phyloP scores from a whole-genome alignment of 2,888 invertebrate species.

The Scaeva pyrastri region DNA sequence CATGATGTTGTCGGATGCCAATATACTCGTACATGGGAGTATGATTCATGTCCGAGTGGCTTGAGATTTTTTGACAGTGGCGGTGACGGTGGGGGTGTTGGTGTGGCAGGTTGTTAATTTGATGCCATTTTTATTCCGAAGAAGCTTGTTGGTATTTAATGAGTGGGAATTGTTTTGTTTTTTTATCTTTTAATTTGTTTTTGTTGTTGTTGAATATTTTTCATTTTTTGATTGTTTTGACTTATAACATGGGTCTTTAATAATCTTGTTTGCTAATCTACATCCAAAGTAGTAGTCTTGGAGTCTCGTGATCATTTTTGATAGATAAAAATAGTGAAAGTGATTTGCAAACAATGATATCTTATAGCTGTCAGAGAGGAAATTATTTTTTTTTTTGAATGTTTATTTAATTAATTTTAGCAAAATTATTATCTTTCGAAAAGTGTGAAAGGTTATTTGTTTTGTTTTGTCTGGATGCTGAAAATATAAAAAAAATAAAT shows the following conservation, averaged over 20 bases:
- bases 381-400: constrained; percentile 3
- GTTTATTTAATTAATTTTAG: constrained; percentile 3
- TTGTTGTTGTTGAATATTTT: not conserved
- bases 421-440: not conserved
- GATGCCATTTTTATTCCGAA: not conserved
- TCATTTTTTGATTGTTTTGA: constrained; percentile 3
- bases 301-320: constrained; percentile 8
- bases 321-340: constrained; percentile 32
- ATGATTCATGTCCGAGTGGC: constrained; percentile 9
- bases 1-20: not conserved
- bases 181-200: not conserved
- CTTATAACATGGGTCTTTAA: constrained; percentile 2
- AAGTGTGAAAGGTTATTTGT: not conserved
- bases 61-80: not conserved
- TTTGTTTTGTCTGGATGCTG: not conserved
- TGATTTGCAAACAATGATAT: not conserved
- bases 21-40: too few relatives aligned
- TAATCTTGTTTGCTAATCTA: constrained; percentile 25
- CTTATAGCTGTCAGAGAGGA: constrained; percentile 2
- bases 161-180: not conserved
- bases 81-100: not conserved
- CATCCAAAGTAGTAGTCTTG: too few relatives aligned
- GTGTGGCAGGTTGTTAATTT: constrained; percentile 7
- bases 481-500: too few relatives aligned
- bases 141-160: constrained; percentile 11